These are phyloP conservation scores for Meta bourneti DNA, from an alignment of 2,888 invertebrate genomes.

Conservation along the genomic window DNA sequence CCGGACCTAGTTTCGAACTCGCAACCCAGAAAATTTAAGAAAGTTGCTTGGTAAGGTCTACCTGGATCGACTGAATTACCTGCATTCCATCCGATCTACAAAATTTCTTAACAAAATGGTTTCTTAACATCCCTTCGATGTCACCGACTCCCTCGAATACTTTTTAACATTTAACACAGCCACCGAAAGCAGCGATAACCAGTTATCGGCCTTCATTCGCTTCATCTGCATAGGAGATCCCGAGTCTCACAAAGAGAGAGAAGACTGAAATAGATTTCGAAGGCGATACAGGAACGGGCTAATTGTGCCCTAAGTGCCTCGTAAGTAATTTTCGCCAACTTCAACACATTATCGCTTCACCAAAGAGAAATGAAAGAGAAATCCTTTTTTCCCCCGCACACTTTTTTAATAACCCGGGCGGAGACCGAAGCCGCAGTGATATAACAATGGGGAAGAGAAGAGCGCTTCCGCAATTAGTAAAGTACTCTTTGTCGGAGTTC, in stretches of 20 bases:
- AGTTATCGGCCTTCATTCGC: neutral
- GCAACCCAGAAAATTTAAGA: too few species aligned
- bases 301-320: neutral
- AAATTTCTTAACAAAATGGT: too few species aligned
- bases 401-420: neutral
- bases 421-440: slow-evolving; percentile 12
- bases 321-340: neutral
- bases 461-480: slow-evolving; percentile 62
- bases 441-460: slow-evolving; percentile 45
- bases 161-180: too few species aligned
- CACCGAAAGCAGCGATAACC: neutral
- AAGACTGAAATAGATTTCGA: neutral
- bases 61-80: too few species aligned
- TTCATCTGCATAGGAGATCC: neutral
- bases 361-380: neutral
- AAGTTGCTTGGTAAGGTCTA: too few species aligned
- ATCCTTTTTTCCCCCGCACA: neutral
- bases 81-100: too few species aligned
- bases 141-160: too few species aligned
- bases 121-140: too few species aligned
- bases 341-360: neutral
- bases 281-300: neutral
- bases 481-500: slow-evolving; percentile 26
- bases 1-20: too few species aligned
- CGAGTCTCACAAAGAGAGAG: neutral